Evolutionary conservation across 2,888 invertebrate genomes (phyloP).

Genomic region (Tupiocoris notatus): DNA sequence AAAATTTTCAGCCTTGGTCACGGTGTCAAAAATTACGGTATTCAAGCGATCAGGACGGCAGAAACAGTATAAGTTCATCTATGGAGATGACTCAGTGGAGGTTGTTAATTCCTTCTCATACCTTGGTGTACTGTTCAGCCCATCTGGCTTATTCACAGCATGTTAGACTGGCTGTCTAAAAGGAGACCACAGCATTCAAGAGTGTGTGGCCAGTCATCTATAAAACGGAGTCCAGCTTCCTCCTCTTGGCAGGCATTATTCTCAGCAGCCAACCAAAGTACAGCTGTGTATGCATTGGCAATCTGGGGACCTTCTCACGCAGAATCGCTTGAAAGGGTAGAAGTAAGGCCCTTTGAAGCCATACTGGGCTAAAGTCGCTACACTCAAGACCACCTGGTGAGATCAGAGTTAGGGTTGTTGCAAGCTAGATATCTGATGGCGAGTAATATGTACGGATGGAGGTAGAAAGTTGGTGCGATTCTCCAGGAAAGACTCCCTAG

Average conservation of each 20-base stretch:
- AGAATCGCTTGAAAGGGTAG: background rate
- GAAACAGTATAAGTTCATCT: background rate
- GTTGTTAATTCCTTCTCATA: background rate
- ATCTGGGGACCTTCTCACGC: background rate
- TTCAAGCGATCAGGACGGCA: background rate
- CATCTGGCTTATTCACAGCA: background rate
- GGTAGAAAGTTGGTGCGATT: background rate
- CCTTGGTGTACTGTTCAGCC: background rate
- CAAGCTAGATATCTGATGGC: background rate
- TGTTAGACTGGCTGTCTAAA: too few species aligned
- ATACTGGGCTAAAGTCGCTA: background rate
- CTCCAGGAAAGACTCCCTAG: background rate
- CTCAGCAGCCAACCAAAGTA: background rate
- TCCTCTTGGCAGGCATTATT: background rate
- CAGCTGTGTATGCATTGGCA: background rate
- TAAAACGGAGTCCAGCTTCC: background rate
- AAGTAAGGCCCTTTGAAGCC: background rate
- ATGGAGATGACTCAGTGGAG: background rate
- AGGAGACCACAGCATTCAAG: background rate
- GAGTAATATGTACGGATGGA: background rate
- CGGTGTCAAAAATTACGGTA: slow-evolving; percentile 5
- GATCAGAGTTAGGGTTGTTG: background rate
- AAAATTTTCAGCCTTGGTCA: too few species aligned
- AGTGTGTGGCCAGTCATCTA: too few species aligned
- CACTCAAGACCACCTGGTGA: background rate